Evolutionary conservation across 2,113 vertebrate genomes (phyloP), one percentile per base, ranked within the genome.

Genomic region (Salminus brasiliensis): DNA sequence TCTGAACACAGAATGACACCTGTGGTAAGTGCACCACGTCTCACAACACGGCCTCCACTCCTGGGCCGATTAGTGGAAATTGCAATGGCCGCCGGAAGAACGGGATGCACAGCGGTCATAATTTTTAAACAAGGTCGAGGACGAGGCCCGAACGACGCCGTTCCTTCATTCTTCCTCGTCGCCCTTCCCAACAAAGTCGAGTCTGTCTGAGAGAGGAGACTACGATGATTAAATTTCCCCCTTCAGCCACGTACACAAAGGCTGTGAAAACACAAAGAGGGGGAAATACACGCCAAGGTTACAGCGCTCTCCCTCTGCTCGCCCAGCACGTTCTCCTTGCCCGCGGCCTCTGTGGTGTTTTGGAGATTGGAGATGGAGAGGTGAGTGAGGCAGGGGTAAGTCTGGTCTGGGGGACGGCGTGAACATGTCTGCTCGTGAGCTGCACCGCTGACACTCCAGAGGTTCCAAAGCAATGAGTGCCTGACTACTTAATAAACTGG

Each of bases 401-500:
- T 80, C 23, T 18, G 49, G 82, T 73, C 63, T 79, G 30, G 49
- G 75, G 23, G 34, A 34, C 86, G 84, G 81, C 73, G 81, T 89
- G 85, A 83, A 73, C 62, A 65, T 32, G 74, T 60, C 41, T 65
- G 72, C 75, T 81, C 71, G 59, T 88, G 90, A 91, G 92, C 85
- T 90, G 86, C 90, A 88, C 76, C 88, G 84, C 78, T 88, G 89
- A 90, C 89, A 80, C 79, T 88, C 75, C 75, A 41, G 49, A 88
- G 87, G 85, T 92, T 92, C 86, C 88, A 84, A 93, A 85, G 88
- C 90, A 91, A 90, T 87, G 90, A 91, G 89, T 85, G 85, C 83
- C 90, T 87, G 90, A 88, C 89, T 88, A 84, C 88, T 91, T 92
- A 92, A 92, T 91, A 93, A 92, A 93, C 84, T 83, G 79, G 70